Base-by-base conservation (phyloP, 2,113 vertebrate genomes). In the Amphiprion ocellaris region DNA sequence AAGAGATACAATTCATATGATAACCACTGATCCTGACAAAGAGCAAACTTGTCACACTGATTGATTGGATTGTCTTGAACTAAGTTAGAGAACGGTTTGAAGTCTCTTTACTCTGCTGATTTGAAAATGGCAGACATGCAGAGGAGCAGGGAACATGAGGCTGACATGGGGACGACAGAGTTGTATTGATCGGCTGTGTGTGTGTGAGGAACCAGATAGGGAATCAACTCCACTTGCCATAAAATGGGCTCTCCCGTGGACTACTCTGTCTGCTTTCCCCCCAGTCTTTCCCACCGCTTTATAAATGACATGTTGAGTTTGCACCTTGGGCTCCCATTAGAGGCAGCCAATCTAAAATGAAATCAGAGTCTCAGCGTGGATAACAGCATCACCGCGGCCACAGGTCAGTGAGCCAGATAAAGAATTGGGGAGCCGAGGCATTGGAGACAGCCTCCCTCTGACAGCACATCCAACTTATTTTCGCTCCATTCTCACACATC, bases 271-370 rank as follows among this genome's bases (percentile, higher is more conserved):
- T 63, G 41, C 62, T 74, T 53, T 23, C 16, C 37, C 33, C 63
- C 14, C 19, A 26, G 15, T 59, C 61, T 4, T 65, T 62, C 72
- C 59, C 58, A 1, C 71, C 66, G 56, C 52, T 77, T 81, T 63
- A 75, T 73, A 86, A 82, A 87, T 53, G 69, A 41, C 80, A 65
- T 11, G 44, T 37, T 70, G 71, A 77, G 17, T 19, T 12, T 30
- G 61, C 59, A 58, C 58, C n/a, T 66, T 65, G 67, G 49, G 75
- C 82, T 66, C 59, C 67, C 55, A 78, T 84, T 81, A 74, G 68
- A 76, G 23, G 4, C 49, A 6, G 69, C 33, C 68, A 54, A 89
- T 92, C 90, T 90, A 69, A 91, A 89, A 91, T 91, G 81, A 89
- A 81, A 91, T 86, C 69, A 49, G 65, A 41, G 41, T 61, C 44